Base-by-base conservation (phyloP, 2,888 invertebrate species). In the Dolomedes plantarius region DNA sequence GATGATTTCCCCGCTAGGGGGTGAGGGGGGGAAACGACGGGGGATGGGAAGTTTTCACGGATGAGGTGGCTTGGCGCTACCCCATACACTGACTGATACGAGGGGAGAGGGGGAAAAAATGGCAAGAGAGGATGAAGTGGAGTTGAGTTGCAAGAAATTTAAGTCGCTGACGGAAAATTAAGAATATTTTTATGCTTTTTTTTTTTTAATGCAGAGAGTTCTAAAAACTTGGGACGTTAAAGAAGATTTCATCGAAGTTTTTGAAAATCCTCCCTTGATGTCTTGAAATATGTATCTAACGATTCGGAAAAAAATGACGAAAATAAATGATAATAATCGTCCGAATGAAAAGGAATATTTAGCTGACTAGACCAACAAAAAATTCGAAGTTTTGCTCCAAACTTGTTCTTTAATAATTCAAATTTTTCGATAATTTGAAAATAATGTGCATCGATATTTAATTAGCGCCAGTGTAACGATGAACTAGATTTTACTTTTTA, bases 11-110 rank as follows among this genome's bases (percentile, higher is more conserved):
- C 83, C 65, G 65, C 67, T 31, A 29, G n/a, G 50, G 36, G 27
- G 62, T 31, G 29, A 65, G 67, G 50, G 29, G 29, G 27, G 31
- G 29, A 46, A 19, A 28, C 23, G 39, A 67, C n/a, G 72, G 31
- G 83, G 62, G 39, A 65, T 62, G 32, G 62, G 41, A 77, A 85
- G 83, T 85, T 85, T 85, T 85, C 83, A 85, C 77, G 83, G 83
- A 73, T 85, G 83, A 85, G 83, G 83, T 85, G 67, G 73, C 46
- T 68, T 36, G 56, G 23, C 56, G 19, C 56, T 56, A 56, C 56
- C 56, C 56, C 56, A 56, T 56, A 23, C 56, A 56, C 56, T 56
- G 56, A 36, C n/a, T n/a, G 36, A 46, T 46, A 16, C 41, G 6
- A 6, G 36, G 13, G 41, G 41, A 41, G 41, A n/a, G n/a, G n/a